Evolutionary conservation across 1,140 invertebrate genomes (phyloP), one percentile per base, ranked within the genome.

Genomic region (Eulimnadia texana): DNA sequence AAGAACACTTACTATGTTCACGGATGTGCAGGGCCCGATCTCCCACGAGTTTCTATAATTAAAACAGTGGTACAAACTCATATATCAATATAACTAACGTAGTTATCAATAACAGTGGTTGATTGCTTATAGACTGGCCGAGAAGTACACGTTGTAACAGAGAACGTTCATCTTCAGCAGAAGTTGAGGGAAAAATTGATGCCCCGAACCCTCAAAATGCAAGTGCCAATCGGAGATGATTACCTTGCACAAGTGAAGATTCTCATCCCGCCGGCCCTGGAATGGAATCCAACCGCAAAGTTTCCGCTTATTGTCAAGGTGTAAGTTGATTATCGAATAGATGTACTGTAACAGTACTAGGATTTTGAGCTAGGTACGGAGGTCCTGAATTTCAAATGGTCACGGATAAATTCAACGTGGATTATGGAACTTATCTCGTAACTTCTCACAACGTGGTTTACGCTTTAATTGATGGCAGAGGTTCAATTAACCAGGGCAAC

Each of bases 301-400:
- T 95, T 76, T 42, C 91, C 93, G 0, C 80, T 93, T 78, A 73
- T 93, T n/a, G 79, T 93, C 50, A 80, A 86, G 67, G 90, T 93
- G 79, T 95, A 77, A 84, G 85, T 84, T n/a, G n/a, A n/a, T n/a
- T n/a, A n/a, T n/a, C n/a, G n/a, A n/a, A n/a, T n/a, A n/a, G n/a
- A n/a, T n/a, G n/a, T n/a, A n/a, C n/a, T n/a, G n/a, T n/a, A n/a
- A n/a, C n/a, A n/a, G n/a, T n/a, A n/a, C n/a, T n/a, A n/a, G n/a
- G n/a, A n/a, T n/a, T n/a, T n/a, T n/a, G n/a, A n/a, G n/a, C n/a
- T 67, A 88, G 85, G 42, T 90, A 97, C 72, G 88, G 84, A 29
- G 92, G 92, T 0, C 93, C 93, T 11, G 85, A 87, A 61, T 85
- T 87, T 1, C 83, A 85, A 66, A 79, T 84, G 68, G 85, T 93